A percentile compares a stretch with the other conserved stretches of the same genome.
phyloP scores from a whole-genome alignment of 2,113 vertebrate genomes.

The Pao palembangensis region DNA sequence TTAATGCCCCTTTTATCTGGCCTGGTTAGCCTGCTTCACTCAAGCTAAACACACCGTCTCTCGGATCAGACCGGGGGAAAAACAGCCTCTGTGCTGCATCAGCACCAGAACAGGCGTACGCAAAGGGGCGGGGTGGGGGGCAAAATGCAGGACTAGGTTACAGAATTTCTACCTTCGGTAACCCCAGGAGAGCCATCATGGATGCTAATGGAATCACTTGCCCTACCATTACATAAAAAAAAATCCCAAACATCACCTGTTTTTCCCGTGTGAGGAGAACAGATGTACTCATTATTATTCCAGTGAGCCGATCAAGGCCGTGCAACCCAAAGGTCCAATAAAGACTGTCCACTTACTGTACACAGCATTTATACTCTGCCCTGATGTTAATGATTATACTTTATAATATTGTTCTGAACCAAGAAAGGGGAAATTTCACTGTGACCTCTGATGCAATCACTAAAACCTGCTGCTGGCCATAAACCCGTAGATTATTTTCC shows the following conservation, averaged over 20 bases:
- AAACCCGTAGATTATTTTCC: no score
- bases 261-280: conserved; percentile 48
- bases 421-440: conserved; percentile 24
- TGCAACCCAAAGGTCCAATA: conserved; percentile 44
- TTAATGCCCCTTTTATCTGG: conserved; percentile 69
- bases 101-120: conserved; percentile 8
- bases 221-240: conserved; percentile 61
- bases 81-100: conserved; percentile 43
- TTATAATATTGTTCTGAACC: conserved; percentile 17
- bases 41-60: conserved; percentile 29
- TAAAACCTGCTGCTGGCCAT: no score
- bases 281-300: conserved; percentile 70
- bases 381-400: conserved; percentile 8
- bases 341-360: conserved; percentile 31
- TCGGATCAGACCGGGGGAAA: conserved; percentile 26
- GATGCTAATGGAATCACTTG: conserved; percentile 68
- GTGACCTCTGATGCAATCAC: conserved; percentile 16
- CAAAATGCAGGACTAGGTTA: conserved; percentile 28
- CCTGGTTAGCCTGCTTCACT: conserved; percentile 52
- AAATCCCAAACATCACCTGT: conserved; percentile 62
- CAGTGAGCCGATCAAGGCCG: conserved; percentile 52
- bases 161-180: conserved; percentile 50
- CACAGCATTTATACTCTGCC: conserved; percentile 25
- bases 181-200: conserved; percentile 62
- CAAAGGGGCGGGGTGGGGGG: not conserved